These are phyloP conservation scores for Micronycteris hirsuta DNA, from an alignment of 2,113 vertebrate species.

Conservation along the genomic window DNA sequence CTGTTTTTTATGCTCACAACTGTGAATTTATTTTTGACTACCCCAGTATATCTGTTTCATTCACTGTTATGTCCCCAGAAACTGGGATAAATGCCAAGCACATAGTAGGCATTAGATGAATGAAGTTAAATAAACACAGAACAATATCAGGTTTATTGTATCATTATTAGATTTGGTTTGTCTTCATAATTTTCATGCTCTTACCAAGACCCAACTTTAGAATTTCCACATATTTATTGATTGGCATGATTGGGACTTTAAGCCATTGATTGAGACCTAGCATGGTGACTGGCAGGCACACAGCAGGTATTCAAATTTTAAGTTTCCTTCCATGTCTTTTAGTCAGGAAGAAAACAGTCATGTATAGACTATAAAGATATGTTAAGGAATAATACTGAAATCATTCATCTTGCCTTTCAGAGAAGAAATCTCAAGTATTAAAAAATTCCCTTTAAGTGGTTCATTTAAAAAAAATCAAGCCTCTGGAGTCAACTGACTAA, in stretches of 20 bases:
- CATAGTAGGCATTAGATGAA: neutral
- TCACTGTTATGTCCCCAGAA: neutral
- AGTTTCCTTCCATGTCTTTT: neutral
- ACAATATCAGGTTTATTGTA: neutral
- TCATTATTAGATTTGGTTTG: neutral
- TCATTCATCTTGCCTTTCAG: neutral
- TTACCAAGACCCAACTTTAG: neutral
- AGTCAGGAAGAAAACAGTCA: neutral
- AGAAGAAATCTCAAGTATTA: neutral
- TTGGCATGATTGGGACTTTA: neutral
- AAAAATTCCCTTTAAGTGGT: neutral
- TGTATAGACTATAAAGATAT: neutral
- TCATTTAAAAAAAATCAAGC: neutral
- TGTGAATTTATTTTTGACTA: neutral
- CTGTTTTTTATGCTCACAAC: neutral
- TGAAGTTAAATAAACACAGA: neutral
- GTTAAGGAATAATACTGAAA: neutral
- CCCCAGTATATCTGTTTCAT: neutral
- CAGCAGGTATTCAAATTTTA: neutral
- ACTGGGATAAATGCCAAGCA: neutral
- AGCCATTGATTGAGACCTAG: neutral
- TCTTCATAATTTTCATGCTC: neutral
- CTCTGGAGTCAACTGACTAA: neutral
- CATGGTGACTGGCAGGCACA: neutral
- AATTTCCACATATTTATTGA: neutral